These are phyloP conservation scores for Babyrousa celebensis DNA, from an alignment of 2,797 vertebrate species.

Conservation along the genomic window DNA sequence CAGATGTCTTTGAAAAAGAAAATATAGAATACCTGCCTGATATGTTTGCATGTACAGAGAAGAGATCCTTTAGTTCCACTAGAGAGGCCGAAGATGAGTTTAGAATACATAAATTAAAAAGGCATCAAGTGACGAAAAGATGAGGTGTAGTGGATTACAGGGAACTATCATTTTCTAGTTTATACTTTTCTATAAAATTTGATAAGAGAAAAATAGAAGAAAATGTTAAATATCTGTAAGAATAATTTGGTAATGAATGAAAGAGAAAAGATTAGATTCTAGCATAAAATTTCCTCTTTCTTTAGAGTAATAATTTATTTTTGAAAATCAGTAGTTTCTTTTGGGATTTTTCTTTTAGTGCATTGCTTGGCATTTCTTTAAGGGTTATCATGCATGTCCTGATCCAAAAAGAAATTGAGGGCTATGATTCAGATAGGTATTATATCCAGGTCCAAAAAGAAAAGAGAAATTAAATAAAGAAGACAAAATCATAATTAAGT, in stretches of 20 bases:
- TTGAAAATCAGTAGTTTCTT: slow-evolving; percentile 24
- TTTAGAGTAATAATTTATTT: slow-evolving; percentile 45
- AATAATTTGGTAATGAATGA: slow-evolving; percentile 65
- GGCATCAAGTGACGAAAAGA: slow-evolving; percentile 19
- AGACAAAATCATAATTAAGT: slow-evolving; percentile 48
- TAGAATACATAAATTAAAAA: slow-evolving; percentile 23
- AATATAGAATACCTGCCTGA: slow-evolving; percentile 17
- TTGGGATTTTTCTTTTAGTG: slow-evolving; percentile 55
- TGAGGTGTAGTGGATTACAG: not conserved
- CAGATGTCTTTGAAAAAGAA: slow-evolving; percentile 28
- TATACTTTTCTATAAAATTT: slow-evolving; percentile 22
- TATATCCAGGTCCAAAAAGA: slow-evolving; percentile 5
- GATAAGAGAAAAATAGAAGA: not conserved
- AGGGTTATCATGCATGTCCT: not conserved
- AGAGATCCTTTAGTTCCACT: slow-evolving; percentile 35
- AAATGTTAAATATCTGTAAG: slow-evolving; percentile 34
- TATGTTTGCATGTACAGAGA: slow-evolving; percentile 38
- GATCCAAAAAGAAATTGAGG: not conserved
- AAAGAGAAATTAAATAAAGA: slow-evolving; percentile 3
- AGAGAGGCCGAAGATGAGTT: slow-evolving; percentile 1
- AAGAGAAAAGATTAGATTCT: slow-evolving; percentile 44
- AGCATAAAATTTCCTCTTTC: slow-evolving; percentile 52
- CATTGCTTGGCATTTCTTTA: slow-evolving; percentile 42
- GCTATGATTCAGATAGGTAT: slow-evolving; percentile 6
- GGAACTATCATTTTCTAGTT: slow-evolving; percentile 14